Percentiles rank a stretch among this genome's conserved stretches.
Evolutionary conservation across 2,797 vertebrate genomes (phyloP).

Genomic region (Petrocephalus schoutedeni): DNA sequence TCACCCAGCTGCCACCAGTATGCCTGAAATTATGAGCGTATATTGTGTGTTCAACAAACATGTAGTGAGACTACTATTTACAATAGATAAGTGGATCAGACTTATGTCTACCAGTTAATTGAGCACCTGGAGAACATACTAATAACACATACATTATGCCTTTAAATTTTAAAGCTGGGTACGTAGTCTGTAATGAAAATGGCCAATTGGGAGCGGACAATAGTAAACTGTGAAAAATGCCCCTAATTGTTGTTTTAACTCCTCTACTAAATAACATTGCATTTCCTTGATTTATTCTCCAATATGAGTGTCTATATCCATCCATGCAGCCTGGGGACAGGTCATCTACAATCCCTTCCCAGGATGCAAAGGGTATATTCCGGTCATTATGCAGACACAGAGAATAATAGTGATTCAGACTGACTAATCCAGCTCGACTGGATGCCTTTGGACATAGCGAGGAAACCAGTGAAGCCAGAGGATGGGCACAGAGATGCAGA

Average conservation of each 20-base stretch:
- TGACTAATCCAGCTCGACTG: neutral
- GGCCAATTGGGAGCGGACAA: neutral
- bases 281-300: neutral
- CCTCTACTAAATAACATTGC: conserved; percentile 2
- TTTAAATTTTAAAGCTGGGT: neutral
- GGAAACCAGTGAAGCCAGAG: neutral
- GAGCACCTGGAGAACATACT: neutral
- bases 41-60: neutral
- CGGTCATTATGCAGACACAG: neutral
- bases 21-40: neutral
- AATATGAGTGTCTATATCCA: neutral
- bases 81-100: neutral
- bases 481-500: neutral
- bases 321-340: neutral
- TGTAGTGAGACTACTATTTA: neutral
- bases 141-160: neutral
- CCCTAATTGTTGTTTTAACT: neutral
- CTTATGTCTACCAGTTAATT: neutral
- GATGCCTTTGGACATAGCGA: neutral
- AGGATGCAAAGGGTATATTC: neutral
- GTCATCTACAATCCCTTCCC: neutral
- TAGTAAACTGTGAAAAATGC: neutral
- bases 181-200: neutral
- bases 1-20: neutral
- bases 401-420: neutral